Percentiles rank a stretch among this genome's conserved stretches.
Conservation (phyloP, 2,113 vertebrate species). For the Scomber colias region DNA sequence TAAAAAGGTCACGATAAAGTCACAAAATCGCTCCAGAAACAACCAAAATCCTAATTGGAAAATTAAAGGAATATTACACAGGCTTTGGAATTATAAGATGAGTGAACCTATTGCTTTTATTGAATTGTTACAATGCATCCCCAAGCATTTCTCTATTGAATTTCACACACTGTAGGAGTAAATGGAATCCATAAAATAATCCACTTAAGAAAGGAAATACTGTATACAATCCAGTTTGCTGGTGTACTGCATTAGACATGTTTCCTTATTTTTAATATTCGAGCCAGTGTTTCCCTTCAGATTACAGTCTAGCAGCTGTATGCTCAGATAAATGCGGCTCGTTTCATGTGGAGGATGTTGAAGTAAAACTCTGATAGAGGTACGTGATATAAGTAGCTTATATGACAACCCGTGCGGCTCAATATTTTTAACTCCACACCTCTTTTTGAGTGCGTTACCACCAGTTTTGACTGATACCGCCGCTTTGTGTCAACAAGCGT, state of each 20-base stretch:
- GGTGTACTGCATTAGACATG: constrained; percentile 1
- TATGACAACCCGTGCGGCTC: neutral
- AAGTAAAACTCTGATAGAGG: neutral
- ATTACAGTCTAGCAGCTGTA: neutral
- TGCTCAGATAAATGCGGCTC: neutral
- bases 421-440: constrained; percentile 22
- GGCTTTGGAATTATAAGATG: constrained; percentile 4
- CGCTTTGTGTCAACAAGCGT: constrained; percentile 44
- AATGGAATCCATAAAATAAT: constrained; percentile 18
- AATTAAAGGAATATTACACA: neutral
- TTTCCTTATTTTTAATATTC: neutral
- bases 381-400: neutral
- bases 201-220: constrained; percentile 3
- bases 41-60: neutral
- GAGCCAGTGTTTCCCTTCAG: neutral
- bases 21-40: neutral
- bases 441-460: neutral
- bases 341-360: neutral
- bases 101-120: neutral
- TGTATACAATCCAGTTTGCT: neutral
- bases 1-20: neutral
- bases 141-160: neutral
- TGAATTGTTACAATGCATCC: neutral
- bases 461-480: neutral
- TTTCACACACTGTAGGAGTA: neutral